Percentiles rank a stretch among this genome's conserved stretches.
These are phyloP conservation scores for Hippasteria phrygiana DNA, from an alignment of 53 echinoderm and acorn worm genomes.

Conservation along the genomic window DNA sequence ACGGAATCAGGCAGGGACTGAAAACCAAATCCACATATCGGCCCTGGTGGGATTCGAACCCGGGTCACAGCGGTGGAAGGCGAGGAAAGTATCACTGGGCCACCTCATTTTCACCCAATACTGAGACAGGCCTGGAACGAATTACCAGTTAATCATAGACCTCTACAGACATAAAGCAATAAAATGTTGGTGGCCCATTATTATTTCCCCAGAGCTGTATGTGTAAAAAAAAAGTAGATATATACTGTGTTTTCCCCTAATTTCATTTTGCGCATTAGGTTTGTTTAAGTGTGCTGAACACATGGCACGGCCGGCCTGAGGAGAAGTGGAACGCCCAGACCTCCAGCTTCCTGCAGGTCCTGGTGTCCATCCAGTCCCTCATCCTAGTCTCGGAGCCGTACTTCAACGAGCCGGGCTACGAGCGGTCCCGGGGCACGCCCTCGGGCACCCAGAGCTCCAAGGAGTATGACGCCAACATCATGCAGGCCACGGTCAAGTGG, in stretches of 20 bases:
- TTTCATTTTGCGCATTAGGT: constrained; percentile 73
- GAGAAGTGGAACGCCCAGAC: constrained; percentile 99
- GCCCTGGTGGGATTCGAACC: too few species aligned
- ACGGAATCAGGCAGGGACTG: too few species aligned
- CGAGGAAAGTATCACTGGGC: too few species aligned
- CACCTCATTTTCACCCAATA: too few species aligned
- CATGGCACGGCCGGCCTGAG: constrained; percentile 99
- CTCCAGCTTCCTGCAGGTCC: constrained; percentile 94
- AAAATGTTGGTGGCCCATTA: too few species aligned
- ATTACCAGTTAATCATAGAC: too few species aligned
- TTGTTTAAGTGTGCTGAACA: constrained; percentile 97
- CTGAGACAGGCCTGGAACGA: too few species aligned
- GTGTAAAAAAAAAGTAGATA: too few species aligned
- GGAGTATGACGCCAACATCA: constrained; percentile 99
- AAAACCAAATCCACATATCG: too few species aligned
- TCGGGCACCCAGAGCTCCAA: constrained; percentile 97
- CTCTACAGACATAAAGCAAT: too few species aligned
- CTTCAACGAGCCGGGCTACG: constrained; percentile 99
- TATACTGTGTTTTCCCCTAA: not conserved
- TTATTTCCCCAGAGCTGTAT: too few species aligned
- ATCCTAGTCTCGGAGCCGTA: constrained; percentile 97
- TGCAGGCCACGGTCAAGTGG: constrained; percentile 99
- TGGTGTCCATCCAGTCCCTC: constrained; percentile 98
- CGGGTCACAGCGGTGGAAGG: too few species aligned
- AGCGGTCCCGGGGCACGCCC: constrained; percentile 95